phyloP scores from a whole-genome alignment of 2,888 invertebrate genomes.

The Ceramica pisi region DNA sequence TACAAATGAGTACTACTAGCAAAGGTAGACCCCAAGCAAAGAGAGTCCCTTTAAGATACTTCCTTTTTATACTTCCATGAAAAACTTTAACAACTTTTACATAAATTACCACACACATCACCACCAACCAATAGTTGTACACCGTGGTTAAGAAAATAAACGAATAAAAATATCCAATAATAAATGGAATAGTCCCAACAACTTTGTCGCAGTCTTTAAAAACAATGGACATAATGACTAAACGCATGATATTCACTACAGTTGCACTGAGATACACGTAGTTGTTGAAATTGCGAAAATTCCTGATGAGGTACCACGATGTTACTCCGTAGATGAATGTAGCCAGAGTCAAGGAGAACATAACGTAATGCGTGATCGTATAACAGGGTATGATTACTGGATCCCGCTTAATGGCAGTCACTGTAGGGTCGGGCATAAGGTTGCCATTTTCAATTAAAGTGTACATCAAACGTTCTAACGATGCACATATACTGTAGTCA shows the following conservation, averaged over 20 bases:
- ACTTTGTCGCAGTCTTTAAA: constrained; percentile 6
- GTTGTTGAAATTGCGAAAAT: constrained; percentile 48
- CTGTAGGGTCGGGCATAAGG: not conserved
- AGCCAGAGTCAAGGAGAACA: not conserved
- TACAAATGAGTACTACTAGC: not conserved
- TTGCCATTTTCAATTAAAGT: not conserved
- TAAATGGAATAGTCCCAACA: not conserved
- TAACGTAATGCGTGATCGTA: constrained; percentile 13
- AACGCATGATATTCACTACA: constrained; percentile 19
- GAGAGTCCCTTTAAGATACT: constrained; percentile 9
- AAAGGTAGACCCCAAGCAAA: constrained; percentile 27
- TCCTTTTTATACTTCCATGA: constrained; percentile 4
- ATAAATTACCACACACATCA: constrained; percentile 30
- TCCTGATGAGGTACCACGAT: constrained; percentile 34
- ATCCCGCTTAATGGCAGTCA: not conserved
- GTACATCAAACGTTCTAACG: not conserved
- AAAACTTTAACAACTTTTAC: constrained; percentile 26
- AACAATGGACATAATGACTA: not conserved
- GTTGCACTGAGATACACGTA: constrained; percentile 33
- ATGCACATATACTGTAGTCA: not conserved
- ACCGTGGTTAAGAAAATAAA: constrained; percentile 21
- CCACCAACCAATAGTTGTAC: constrained; percentile 35
- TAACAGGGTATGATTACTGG: constrained; percentile 14
- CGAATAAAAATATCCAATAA: constrained; percentile 5
- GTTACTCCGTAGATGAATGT: constrained; percentile 39